Percentiles rank a stretch among this genome's conserved stretches.
Evolutionary conservation across 2,888 invertebrate genomes (phyloP).

Genomic region (Imbricaverruca yamaguchii): DNA sequence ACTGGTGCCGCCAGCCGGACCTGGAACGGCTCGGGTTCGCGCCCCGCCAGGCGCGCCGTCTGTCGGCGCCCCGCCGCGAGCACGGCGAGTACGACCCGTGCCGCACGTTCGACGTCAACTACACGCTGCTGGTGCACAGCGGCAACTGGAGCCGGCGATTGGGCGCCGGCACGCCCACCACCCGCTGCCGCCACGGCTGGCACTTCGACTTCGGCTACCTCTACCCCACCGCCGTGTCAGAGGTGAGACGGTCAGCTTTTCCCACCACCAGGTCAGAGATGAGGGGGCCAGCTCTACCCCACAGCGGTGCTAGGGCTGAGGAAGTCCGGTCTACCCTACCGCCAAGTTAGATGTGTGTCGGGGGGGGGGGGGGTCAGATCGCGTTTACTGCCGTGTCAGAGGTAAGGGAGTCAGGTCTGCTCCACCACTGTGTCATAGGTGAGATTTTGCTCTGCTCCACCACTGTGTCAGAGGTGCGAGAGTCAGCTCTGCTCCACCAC

Average conservation of each 20-base stretch:
- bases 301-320: no score
- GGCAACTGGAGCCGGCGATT: slow-evolving; percentile 46
- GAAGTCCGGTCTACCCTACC: no score
- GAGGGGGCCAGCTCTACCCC: no score
- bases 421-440: no score
- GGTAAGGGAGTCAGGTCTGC: no score
- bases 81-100: slow-evolving; percentile 54
- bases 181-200: slow-evolving; percentile 66
- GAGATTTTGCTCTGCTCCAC: no score
- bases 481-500: no score
- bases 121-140: slow-evolving; percentile 38
- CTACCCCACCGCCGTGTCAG: slow-evolving; percentile 70
- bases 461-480: no score
- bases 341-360: no score
- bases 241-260: slow-evolving; percentile 46
- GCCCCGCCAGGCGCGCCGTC: slow-evolving; percentile 43
- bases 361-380: no score
- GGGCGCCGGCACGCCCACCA: slow-evolving; percentile 51
- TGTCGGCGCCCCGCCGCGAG: slow-evolving; percentile 57
- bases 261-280: no score
- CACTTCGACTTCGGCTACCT: slow-evolving; percentile 74
- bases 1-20: slow-evolving; percentile 75
- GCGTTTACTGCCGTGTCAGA: no score
- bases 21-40: slow-evolving; percentile 52
- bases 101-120: slow-evolving; percentile 69